Percentiles rank a stretch among this genome's conserved stretches.
Conservation (phyloP, 2,797 vertebrate species). For the Pampus argenteus region DNA sequence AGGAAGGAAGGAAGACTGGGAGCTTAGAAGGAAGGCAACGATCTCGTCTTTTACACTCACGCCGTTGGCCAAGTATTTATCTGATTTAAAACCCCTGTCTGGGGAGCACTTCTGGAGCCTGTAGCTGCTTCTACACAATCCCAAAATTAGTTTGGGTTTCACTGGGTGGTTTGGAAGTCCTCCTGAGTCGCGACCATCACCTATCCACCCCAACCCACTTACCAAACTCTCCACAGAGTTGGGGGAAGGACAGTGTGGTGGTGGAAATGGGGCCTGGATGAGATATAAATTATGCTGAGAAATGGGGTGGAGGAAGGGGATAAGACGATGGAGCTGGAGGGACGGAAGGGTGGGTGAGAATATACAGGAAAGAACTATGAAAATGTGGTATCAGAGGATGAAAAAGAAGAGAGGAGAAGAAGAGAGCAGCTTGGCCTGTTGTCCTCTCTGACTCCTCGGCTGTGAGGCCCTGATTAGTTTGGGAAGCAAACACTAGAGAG, state of each 20-base stretch:
- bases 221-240: slow-evolving; percentile 10
- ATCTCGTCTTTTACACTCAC: not conserved
- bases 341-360: not conserved
- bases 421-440: slow-evolving; percentile 24
- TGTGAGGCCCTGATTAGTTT: slow-evolving; percentile 67
- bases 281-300: too few relatives aligned
- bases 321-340: slow-evolving; percentile 9
- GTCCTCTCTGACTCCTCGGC: slow-evolving; percentile 43
- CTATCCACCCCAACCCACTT: not conserved
- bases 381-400: not conserved
- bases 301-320: not conserved
- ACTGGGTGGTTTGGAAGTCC: slow-evolving; percentile 46
- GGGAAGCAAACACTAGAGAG: slow-evolving; percentile 28
- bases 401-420: not conserved
- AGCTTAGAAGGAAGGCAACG: not conserved
- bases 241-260: too few relatives aligned
- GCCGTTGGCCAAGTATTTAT: slow-evolving; percentile 37
- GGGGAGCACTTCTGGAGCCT: slow-evolving; percentile 15
- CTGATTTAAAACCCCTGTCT: slow-evolving; percentile 24
- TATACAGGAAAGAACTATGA: not conserved
- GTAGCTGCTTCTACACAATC: slow-evolving; percentile 28
- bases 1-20: slow-evolving; percentile 5
- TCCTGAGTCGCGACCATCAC: slow-evolving; percentile 4
- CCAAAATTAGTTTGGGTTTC: slow-evolving; percentile 42
- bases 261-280: too few relatives aligned